Percentiles rank a stretch among this genome's conserved stretches.
These are phyloP conservation scores for Agapetus fuscipes DNA, from an alignment of 2,888 invertebrate species.

Conservation along the genomic window DNA sequence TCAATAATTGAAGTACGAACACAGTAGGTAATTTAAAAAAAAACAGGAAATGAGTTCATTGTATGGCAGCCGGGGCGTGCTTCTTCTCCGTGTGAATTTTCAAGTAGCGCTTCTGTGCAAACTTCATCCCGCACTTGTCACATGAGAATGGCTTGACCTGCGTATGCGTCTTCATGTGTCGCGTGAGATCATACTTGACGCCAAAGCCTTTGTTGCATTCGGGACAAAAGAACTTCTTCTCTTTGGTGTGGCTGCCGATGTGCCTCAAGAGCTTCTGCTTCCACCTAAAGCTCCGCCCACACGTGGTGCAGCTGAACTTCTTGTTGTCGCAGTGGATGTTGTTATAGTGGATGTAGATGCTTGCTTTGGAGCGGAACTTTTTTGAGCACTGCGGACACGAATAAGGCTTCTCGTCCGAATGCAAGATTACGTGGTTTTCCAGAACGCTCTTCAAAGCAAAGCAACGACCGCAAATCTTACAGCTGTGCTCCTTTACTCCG, in stretches of 20 bases:
- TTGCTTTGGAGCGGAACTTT: conserved; percentile 38
- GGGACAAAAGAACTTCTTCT: conserved; percentile 34
- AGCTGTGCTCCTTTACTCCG: conserved; percentile 36
- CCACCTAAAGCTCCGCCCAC: conserved; percentile 38
- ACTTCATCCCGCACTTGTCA: conserved; percentile 34
- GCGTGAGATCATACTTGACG: conserved; percentile 37
- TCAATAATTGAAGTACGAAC: neutral
- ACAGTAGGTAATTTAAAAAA: neutral
- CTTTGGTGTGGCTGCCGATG: conserved; percentile 33
- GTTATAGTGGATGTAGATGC: conserved; percentile 41
- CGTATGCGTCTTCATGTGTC: conserved; percentile 42
- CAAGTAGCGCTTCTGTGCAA: conserved; percentile 44
- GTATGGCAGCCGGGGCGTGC: conserved; percentile 24
- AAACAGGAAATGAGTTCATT: neutral
- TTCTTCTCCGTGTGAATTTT: conserved; percentile 37
- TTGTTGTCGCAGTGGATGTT: conserved; percentile 35
- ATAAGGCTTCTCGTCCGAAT: conserved; percentile 34
- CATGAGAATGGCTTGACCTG: conserved; percentile 35
- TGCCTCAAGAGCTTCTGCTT: conserved; percentile 38
- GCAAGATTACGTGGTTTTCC: conserved; percentile 37
- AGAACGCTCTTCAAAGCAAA: conserved; percentile 39
- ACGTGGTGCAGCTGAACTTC: conserved; percentile 27
- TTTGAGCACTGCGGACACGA: conserved; percentile 41
- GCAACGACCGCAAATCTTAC: conserved; percentile 38
- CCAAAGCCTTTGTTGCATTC: conserved; percentile 40